A percentile compares a stretch with the other conserved stretches of the same genome.
These are phyloP conservation scores for Zoanthus sansibaricus DNA, from an alignment of 92 coral and sea anemone species.

Conservation along the genomic window DNA sequence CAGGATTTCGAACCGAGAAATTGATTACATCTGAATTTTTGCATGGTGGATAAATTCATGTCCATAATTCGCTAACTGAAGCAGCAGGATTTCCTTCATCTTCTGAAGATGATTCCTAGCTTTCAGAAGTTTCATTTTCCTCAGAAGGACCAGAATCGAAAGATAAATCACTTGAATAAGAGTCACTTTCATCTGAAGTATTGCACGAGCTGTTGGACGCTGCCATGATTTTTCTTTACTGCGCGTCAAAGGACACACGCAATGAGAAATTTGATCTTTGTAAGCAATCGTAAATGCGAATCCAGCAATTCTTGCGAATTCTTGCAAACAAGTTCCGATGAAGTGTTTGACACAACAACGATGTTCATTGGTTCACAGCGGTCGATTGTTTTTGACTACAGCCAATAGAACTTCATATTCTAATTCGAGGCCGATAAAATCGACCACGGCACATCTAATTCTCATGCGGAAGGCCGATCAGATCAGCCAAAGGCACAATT, in stretches of 20 bases:
- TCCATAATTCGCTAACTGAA: background rate
- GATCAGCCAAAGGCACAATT: background rate
- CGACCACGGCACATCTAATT: background rate
- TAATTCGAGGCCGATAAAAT: background rate
- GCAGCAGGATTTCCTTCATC: background rate
- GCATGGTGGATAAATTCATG: background rate
- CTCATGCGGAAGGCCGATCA: background rate
- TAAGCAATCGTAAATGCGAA: background rate
- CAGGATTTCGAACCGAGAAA: background rate
- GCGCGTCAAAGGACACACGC: background rate
- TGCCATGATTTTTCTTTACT: background rate
- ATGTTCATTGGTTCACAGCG: background rate
- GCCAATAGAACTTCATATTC: background rate
- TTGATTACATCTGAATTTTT: background rate
- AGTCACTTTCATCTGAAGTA: slow-evolving; percentile 6
- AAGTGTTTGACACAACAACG: background rate
- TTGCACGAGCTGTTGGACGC: background rate
- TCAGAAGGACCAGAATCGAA: background rate
- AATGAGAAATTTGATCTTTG: background rate
- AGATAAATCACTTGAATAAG: background rate
- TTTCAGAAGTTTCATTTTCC: background rate
- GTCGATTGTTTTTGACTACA: background rate
- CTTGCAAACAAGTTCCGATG: background rate
- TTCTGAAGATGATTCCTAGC: too few species aligned
- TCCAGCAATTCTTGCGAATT: too few species aligned